Base-by-base conservation (phyloP, 1,140 invertebrate species). In the Drosophila quadrilineata region DNA sequence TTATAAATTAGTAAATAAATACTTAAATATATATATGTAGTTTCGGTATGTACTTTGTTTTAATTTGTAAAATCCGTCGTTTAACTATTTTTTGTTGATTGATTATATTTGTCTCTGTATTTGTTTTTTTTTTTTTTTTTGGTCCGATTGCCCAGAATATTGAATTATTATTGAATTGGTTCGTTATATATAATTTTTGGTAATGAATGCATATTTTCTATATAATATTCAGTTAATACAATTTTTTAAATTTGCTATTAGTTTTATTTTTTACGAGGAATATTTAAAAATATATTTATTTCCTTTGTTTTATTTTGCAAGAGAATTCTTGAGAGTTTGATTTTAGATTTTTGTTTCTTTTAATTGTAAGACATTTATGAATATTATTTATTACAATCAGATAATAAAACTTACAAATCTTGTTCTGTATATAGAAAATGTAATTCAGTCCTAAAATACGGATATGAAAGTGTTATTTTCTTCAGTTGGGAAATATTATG, bases 61-160 rank as follows among this genome's bases (percentile, higher is more conserved):
- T 72, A 56, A 36, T 62, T 49, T 69, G 63, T 49, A 80, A 76
- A 71, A 53, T 71, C 59, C 36, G 28, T 48, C 48, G 10, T 41
- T 67, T 58, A 67, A 54, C 38, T 62, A 54, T 54, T 40, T 79
- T 60, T 52, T 43, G 67, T 28, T 74, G 38, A 56, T 50, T 49
- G 59, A 45, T 60, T n/a, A n/a, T n/a, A n/a, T n/a, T n/a, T n/a
- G n/a, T n/a, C n/a, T n/a, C n/a, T n/a, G n/a, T n/a, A n/a, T n/a
- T n/a, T n/a, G n/a, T n/a, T n/a, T n/a, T n/a, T n/a, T n/a, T n/a
- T n/a, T n/a, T n/a, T n/a, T 40, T 58, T 67, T 82, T 70, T 72
- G 60, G 77, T 82, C 77, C 77, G 71, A 82, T 85, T 74, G 77
- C 65, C 45, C 50, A 68, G 65, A 80, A 76, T 82, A 73, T 84